Conservation (phyloP, 2,888 invertebrate species). For the Mycogona germanica region DNA sequence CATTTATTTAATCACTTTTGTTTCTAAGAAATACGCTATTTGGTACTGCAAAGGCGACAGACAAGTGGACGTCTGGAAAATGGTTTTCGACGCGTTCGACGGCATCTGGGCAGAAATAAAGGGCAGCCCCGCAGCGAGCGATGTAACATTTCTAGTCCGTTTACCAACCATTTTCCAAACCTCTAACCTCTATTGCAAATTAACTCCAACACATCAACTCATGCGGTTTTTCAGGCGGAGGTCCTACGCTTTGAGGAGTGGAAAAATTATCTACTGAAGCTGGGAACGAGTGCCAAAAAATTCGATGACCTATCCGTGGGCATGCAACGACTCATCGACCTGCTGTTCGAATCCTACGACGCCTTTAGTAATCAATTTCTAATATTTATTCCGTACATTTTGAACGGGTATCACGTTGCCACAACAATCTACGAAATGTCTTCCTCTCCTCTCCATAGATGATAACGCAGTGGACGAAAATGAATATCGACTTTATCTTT, state of each 20-base stretch:
- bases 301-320: constrained; percentile 13
- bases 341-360: constrained; percentile 19
- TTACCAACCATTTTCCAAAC: neutral
- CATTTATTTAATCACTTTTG: neutral
- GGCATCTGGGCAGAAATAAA: constrained; percentile 16
- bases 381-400: neutral
- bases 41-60: constrained; percentile 19
- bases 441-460: constrained; percentile 4
- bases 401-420: neutral
- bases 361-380: constrained; percentile 11
- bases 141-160: constrained; percentile 2
- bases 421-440: too few relatives aligned
- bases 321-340: constrained; percentile 16
- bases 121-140: neutral
- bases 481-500: constrained; percentile 20
- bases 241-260: constrained; percentile 10
- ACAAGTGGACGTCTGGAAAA: constrained; percentile 16
- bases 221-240: constrained; percentile 5
- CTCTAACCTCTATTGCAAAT: neutral
- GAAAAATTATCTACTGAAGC: constrained; percentile 4
- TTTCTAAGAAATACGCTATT: constrained; percentile 17
- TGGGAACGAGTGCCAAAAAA: neutral
- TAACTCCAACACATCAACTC: neutral
- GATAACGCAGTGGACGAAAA: constrained; percentile 21
- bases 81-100: constrained; percentile 17